Conservation (phyloP, 2,113 vertebrate species). For the Microcebus lehilahytsara region DNA sequence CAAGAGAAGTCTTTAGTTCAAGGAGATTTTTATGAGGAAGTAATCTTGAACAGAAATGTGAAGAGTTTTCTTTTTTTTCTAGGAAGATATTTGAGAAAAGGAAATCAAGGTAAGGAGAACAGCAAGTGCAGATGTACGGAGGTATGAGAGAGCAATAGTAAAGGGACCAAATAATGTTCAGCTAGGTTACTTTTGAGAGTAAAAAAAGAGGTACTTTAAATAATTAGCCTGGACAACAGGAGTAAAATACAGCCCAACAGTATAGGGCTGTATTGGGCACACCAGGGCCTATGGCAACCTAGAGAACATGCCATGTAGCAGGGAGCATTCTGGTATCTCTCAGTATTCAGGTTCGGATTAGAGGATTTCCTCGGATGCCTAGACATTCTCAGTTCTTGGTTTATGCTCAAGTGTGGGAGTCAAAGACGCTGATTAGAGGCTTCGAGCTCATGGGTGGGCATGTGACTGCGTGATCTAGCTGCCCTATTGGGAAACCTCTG, state of each 20-base stretch:
- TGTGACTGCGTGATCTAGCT: background rate
- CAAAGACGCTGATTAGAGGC: background rate
- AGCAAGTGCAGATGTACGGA: background rate
- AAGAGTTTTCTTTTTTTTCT: background rate
- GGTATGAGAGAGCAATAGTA: background rate
- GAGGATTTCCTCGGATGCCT: background rate
- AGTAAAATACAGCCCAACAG: background rate
- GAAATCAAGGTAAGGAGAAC: background rate
- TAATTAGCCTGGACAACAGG: background rate
- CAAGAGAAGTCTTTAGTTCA: background rate
- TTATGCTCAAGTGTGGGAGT: background rate
- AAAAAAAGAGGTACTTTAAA: background rate
- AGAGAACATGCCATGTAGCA: background rate
- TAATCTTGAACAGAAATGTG: background rate
- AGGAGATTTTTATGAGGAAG: background rate
- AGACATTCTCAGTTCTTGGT: background rate
- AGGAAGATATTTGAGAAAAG: background rate
- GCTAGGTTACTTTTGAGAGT: background rate
- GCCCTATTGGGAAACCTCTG: background rate
- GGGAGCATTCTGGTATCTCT: background rate
- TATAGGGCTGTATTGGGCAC: background rate
- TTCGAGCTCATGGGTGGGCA: background rate
- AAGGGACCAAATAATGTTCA: background rate
- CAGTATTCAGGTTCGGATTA: background rate
- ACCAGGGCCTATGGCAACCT: background rate